Evolutionary conservation across 1,140 invertebrate genomes (phyloP), one percentile per base, ranked within the genome.

Genomic region (Drosophila simulans): DNA sequence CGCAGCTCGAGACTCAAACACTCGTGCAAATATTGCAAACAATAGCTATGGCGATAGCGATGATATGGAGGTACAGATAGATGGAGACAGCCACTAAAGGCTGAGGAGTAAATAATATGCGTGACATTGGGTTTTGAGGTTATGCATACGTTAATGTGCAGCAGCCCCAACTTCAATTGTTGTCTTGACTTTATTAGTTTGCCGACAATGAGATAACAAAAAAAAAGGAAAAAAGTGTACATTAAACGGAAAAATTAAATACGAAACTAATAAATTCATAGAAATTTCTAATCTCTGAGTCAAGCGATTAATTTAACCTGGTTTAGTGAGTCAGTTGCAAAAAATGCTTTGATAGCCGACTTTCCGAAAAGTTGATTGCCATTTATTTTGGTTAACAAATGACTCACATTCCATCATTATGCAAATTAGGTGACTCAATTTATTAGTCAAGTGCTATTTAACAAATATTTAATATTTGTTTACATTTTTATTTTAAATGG

Each of bases 71-170:
- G 53, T 60, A 65, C 17, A 72, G 77, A 84, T 64, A 62, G 53
- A 22, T 49, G 64, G 48, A 72, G 40, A 77, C 42, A 57, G 37
- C 48, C 7, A 43, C 34, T 78, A 37, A 51, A 72, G 35, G 58
- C 46, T 55, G 59, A 65, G 54, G 52, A 66, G 78, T 81, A 78
- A 78, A 82, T 88, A 82, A 82, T 86, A 86, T 89, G 84, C 83
- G 70, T 86, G 83, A 86, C 83, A 86, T 86, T 86, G 83, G 75
- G 75, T 72, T 79, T 86, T 86, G 83, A 86, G 83, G 83, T 79
- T 86, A 83, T 83, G 79, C 84, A 81, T 71, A 88, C 66, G 75
- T 39, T 64, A 77, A 81, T 81, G 65, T 74, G 64, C 76, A 66
- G 46, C 34, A 66, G 46, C 34, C 35, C 34, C 59, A 43, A 80